Percentiles rank a stretch among this genome's conserved stretches.
phyloP scores from a whole-genome alignment of 1,140 invertebrate species.

The Teleogryllus occipitalis region DNA sequence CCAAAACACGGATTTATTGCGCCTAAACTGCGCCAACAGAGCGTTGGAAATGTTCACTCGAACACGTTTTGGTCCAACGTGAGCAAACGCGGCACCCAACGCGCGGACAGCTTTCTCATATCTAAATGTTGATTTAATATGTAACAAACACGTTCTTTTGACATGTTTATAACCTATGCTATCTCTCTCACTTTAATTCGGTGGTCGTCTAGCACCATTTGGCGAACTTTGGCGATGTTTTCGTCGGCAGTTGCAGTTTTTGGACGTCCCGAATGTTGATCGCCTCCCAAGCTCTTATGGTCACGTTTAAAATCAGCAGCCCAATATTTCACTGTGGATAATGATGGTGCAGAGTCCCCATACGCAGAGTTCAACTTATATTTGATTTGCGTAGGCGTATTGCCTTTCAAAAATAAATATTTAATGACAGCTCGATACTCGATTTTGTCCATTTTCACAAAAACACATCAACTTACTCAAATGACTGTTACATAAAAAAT shows the following conservation, averaged over 20 bases:
- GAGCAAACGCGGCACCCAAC: constrained; percentile 24
- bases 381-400: constrained; percentile 15
- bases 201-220: constrained; percentile 8
- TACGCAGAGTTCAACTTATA: neutral
- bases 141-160: constrained; percentile 21
- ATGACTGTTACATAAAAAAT: neutral
- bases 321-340: neutral
- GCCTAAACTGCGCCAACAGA: constrained; percentile 32
- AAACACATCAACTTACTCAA: neutral
- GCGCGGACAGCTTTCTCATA: neutral
- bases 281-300: neutral
- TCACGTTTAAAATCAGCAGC: constrained; percentile 7
- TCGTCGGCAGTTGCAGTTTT: constrained; percentile 4
- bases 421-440: constrained; percentile 2
- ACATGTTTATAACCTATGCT: constrained; percentile 23
- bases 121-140: constrained; percentile 25
- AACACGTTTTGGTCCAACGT: constrained; percentile 22
- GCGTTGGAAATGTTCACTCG: constrained; percentile 26
- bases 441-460: neutral
- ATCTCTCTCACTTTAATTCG: too few relatives aligned
- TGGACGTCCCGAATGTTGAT: neutral
- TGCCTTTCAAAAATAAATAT: constrained; percentile 14
- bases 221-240: constrained; percentile 6
- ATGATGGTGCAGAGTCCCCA: constrained; percentile 7
- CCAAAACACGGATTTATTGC: constrained; percentile 30